Percentiles rank a stretch among this genome's conserved stretches.
These are phyloP conservation scores for Philereme vetulata DNA, from an alignment of 2,888 invertebrate species.

Conservation along the genomic window DNA sequence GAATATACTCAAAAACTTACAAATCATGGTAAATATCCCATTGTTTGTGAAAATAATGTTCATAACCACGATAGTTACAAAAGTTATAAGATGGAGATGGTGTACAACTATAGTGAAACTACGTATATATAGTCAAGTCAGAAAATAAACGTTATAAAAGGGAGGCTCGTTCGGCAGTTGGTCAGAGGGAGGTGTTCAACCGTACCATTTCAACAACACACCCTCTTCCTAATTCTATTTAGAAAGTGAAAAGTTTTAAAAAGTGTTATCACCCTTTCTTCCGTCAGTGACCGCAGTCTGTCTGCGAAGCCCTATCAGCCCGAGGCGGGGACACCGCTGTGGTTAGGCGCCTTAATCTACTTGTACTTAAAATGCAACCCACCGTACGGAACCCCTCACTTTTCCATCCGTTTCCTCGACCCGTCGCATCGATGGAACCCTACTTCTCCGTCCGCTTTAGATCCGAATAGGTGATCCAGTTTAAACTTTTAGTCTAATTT, in stretches of 20 bases:
- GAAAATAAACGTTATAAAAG: no score
- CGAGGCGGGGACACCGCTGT: slow-evolving; percentile 59
- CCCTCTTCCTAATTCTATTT: slow-evolving; percentile 14
- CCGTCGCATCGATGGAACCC: slow-evolving; percentile 44
- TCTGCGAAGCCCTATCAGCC: slow-evolving; percentile 47
- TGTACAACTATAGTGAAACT: no score
- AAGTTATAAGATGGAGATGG: no score
- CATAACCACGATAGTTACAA: no score
- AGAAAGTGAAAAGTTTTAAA: slow-evolving; percentile 27
- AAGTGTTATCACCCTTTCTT: slow-evolving; percentile 42
- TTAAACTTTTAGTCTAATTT: slow-evolving; percentile 76
- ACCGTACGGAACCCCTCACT: slow-evolving; percentile 52
- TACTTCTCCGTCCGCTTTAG: slow-evolving; percentile 73
- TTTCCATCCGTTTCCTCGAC: slow-evolving; percentile 75
- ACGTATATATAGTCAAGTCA: no score
- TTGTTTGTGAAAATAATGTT: no score
- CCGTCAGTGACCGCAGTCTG: slow-evolving; percentile 49
- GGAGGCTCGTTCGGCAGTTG: no score
- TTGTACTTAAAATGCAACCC: slow-evolving; percentile 45
- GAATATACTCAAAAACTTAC: no score
- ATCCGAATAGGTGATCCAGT: slow-evolving; percentile 76
- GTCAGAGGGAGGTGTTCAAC: no score
- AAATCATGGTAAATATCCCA: no score
- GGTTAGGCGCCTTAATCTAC: slow-evolving; percentile 72
- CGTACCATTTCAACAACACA: background rate